These are phyloP conservation scores for Endomychus coccineus DNA, from an alignment of 2,888 invertebrate genomes.

Conservation along the genomic window DNA sequence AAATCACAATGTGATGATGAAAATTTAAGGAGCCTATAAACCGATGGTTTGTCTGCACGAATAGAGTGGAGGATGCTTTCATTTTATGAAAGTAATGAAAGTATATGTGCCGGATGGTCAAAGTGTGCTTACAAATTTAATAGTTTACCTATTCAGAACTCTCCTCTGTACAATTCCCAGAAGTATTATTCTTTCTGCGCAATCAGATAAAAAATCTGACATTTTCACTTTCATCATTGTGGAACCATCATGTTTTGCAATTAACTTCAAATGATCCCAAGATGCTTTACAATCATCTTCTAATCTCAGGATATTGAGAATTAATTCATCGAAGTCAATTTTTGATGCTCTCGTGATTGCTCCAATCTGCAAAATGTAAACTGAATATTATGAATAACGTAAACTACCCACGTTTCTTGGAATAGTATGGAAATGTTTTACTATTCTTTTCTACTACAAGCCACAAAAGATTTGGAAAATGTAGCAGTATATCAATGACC, in stretches of 20 bases:
- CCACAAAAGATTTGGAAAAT: no score
- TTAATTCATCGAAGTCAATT: constrained; percentile 91
- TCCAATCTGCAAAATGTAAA: constrained; percentile 55
- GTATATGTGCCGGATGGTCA: no score
- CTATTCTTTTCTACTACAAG: no score
- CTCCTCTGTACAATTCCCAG: constrained; percentile 85
- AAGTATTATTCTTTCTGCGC: constrained; percentile 94
- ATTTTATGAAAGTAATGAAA: no score
- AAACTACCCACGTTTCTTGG: no score
- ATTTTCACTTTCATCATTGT: constrained; percentile 87
- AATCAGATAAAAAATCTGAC: constrained; percentile 93
- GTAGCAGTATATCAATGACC: no score
- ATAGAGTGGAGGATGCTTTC: no score
- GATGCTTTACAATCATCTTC: constrained; percentile 96
- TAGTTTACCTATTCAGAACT: constrained; percentile 76
- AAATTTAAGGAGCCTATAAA: no score
- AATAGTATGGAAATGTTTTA: no score
- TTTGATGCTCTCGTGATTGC: constrained; percentile 85
- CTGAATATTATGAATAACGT: background rate
- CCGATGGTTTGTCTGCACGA: no score
- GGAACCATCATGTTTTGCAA: constrained; percentile 88
- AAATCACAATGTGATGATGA: no score
- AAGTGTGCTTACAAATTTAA: no score
- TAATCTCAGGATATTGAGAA: constrained; percentile 75
- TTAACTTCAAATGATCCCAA: constrained; percentile 92